A percentile compares a stretch with the other conserved stretches of the same genome.
These are phyloP conservation scores for Xylota segnis DNA, from an alignment of 2,888 invertebrate species.

Conservation along the genomic window DNA sequence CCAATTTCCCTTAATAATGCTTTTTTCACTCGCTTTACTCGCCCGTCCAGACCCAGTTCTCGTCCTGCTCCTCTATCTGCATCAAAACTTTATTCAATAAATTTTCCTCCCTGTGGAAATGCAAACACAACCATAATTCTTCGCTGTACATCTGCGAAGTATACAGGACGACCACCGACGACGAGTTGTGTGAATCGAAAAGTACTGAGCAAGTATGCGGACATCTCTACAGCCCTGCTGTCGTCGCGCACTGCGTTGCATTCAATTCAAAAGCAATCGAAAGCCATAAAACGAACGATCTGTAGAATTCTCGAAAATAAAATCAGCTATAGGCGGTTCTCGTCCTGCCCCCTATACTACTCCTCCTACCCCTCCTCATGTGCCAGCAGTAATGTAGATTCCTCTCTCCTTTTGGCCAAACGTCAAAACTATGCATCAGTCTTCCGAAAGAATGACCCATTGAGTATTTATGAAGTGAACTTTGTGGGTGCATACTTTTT, in stretches of 20 bases:
- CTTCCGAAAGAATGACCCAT: constrained; percentile 47
- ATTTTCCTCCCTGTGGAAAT: constrained; percentile 67
- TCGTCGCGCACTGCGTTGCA: not conserved
- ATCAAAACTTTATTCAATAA: constrained; percentile 75
- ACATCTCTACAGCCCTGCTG: constrained; percentile 6
- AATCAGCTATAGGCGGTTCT: constrained; percentile 25
- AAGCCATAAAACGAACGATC: constrained; percentile 48
- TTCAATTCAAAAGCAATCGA: constrained; percentile 56
- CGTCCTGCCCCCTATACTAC: not conserved
- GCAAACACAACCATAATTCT: constrained; percentile 72
- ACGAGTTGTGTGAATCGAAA: constrained; percentile 21
- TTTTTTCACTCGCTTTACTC: constrained; percentile 18
- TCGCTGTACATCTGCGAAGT: constrained; percentile 38
- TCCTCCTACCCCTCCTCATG: not conserved
- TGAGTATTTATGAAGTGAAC: constrained; percentile 38
- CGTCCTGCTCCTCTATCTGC: constrained; percentile 26
- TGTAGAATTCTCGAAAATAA: constrained; percentile 38
- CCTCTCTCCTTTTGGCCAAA: constrained; percentile 42
- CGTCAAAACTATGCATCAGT: constrained; percentile 28
- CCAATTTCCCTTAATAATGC: constrained; percentile 70
- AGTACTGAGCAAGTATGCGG: constrained; percentile 33
- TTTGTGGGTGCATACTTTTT: constrained; percentile 14
- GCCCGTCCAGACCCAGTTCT: not conserved
- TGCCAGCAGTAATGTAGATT: constrained; percentile 11
- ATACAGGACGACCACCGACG: constrained; percentile 6